These are phyloP conservation scores for Clamator glandarius DNA, from an alignment of 2,797 vertebrate species.

Conservation along the genomic window DNA sequence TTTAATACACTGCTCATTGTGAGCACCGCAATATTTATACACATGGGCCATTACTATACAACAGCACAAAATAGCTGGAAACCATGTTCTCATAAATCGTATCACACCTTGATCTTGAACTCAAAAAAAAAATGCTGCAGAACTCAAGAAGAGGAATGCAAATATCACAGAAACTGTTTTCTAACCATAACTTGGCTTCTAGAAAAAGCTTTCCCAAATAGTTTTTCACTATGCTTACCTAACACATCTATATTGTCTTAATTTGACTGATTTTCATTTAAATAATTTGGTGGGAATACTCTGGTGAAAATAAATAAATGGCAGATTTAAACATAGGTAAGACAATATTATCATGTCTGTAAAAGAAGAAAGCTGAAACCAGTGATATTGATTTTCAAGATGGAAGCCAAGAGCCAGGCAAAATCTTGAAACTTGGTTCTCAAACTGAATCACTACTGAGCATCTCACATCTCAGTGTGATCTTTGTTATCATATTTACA, in stretches of 20 bases:
- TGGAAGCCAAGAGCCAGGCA: background rate
- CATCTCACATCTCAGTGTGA: background rate
- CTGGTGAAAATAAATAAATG: background rate
- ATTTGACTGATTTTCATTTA: background rate
- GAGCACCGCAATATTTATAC: background rate
- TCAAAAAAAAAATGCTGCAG: background rate
- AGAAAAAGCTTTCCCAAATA: background rate
- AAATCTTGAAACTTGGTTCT: background rate
- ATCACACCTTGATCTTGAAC: background rate
- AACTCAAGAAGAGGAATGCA: background rate
- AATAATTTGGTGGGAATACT: background rate
- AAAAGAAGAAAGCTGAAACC: background rate
- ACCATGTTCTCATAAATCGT: background rate
- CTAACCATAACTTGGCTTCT: accelerated
- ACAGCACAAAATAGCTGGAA: background rate
- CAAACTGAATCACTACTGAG: background rate
- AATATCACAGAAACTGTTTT: background rate
- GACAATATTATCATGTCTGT: background rate
- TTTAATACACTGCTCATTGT: background rate
- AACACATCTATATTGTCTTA: background rate
- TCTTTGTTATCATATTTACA: accelerated
- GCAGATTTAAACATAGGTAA: background rate
- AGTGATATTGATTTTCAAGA: background rate
- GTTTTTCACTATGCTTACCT: background rate
- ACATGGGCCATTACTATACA: background rate